Base-by-base conservation (phyloP, 92 coral and sea anemone genomes). In the Chrysogorgia sp. region DNA sequence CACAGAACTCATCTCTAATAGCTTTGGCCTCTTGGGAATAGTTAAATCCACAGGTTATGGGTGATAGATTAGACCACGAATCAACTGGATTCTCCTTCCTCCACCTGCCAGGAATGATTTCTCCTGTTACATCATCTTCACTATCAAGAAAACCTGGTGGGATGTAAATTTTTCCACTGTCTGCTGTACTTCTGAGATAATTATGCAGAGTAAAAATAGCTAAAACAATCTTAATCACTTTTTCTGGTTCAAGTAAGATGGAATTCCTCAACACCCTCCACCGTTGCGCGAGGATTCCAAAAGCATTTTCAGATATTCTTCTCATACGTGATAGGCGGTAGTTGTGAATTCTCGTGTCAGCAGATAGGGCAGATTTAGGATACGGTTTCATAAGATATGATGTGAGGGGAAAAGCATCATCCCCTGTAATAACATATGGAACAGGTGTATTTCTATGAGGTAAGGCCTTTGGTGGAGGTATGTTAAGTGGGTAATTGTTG, bases 121-220 rank as follows among this genome's bases (percentile, higher is more conserved):
- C 56, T 48, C 56, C 56, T 14, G 56, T 48, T 1, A 48, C 15
- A 17, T 48, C 56, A 48, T 48, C 56, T 48, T 48, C 56, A 48
- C 6, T 17, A 48, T 48, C 56, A 48, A 48, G 19, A 17, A 48
- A 22, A 0, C 1, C 21, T 48, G 56, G 0, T 14, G 56, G 56
- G 56, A 48, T 48, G 21, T 48, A 48, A 48, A 48, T 48, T 22
- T 48, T 48, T 48, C 56, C 56, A 48, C 56, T 48, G 56, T 5
- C 21, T 48, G 56, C 6, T 2, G 19, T 48, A 48, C 56, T 0
- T 48, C 56, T 48, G 21, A 48, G 56, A 48, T 48, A 48, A 22
- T 48, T 48, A 48, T 48, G 56, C 21, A 48, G 56, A 14, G 56
- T 48, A 48, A 48, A 48, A 0, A 48, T 48, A 48, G 56, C 56